phyloP scores from a whole-genome alignment of 1,140 invertebrate genomes.

The Solen grandis region DNA sequence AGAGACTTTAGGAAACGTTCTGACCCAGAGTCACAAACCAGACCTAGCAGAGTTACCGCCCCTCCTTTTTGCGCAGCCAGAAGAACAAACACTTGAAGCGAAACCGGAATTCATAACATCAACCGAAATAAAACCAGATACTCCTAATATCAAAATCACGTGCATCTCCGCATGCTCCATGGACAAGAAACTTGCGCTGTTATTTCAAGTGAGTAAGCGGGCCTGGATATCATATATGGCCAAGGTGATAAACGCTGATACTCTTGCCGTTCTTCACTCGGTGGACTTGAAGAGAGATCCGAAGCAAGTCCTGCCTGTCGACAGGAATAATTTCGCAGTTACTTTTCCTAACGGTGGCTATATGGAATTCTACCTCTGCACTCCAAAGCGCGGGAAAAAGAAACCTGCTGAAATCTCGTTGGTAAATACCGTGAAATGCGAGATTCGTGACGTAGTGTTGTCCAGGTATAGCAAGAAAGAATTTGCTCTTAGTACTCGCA shows the following conservation, averaged over 20 bases:
- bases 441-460: slow-evolving; percentile 24
- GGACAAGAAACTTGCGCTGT: slow-evolving; percentile 42
- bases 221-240: slow-evolving; percentile 38
- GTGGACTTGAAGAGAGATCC: slow-evolving; percentile 41
- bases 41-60: slow-evolving; percentile 30
- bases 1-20: slow-evolving; percentile 25
- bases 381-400: slow-evolving; percentile 23
- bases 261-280: slow-evolving; percentile 25
- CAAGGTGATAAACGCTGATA: slow-evolving; percentile 20
- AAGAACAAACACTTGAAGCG: slow-evolving; percentile 1
- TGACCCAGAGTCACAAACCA: slow-evolving; percentile 16
- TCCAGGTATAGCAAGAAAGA: slow-evolving; percentile 31
- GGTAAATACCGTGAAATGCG: slow-evolving; percentile 47
- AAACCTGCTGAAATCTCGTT: slow-evolving; percentile 23
- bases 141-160: slow-evolving; percentile 5
- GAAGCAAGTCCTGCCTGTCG: slow-evolving; percentile 24
- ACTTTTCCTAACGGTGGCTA: slow-evolving; percentile 39
- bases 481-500: slow-evolving; percentile 44
- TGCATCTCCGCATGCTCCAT: slow-evolving; percentile 31
- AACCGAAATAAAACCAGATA: neutral
- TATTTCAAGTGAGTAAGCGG: slow-evolving; percentile 39
- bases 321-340: slow-evolving; percentile 39
- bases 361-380: slow-evolving; percentile 48
- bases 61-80: slow-evolving; percentile 16
- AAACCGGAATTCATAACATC: slow-evolving; percentile 35